These are phyloP conservation scores for Buphagus erythrorhynchus DNA, from an alignment of 2,797 vertebrate species.

Conservation along the genomic window DNA sequence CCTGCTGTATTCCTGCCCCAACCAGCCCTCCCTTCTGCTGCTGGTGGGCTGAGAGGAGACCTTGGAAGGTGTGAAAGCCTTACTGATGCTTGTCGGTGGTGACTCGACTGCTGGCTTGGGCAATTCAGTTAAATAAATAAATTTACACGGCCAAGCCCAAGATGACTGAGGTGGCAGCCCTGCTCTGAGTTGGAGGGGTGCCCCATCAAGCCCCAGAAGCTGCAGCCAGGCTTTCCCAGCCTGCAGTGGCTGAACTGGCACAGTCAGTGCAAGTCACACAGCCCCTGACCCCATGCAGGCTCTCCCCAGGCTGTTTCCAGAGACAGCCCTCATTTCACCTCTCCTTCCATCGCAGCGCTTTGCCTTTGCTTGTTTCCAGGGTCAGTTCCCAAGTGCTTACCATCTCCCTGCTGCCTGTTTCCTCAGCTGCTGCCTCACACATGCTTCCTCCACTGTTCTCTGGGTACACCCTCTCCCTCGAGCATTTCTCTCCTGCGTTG, in stretches of 20 bases:
- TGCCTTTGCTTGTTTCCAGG: background rate
- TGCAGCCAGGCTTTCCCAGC: background rate
- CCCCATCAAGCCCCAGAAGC: rapidly evolving
- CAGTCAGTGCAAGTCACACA: background rate
- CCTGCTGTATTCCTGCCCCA: background rate
- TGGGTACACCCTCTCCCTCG: background rate
- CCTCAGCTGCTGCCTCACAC: conserved; percentile 9
- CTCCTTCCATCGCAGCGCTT: background rate
- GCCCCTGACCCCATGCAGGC: background rate
- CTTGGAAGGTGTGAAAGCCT: background rate
- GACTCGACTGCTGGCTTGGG: background rate
- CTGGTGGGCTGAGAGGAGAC: background rate
- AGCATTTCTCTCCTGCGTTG: conserved; percentile 11
- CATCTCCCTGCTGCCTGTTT: conserved; percentile 26
- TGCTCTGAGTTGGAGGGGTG: background rate
- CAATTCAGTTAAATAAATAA: background rate
- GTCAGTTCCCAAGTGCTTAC: background rate
- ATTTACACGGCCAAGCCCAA: background rate
- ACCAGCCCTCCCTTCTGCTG: background rate
- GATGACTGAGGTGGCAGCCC: background rate
- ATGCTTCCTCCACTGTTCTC: background rate
- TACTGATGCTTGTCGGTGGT: rapidly evolving
- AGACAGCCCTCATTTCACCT: background rate
- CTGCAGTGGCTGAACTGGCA: background rate
- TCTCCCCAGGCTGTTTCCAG: background rate